A percentile compares a stretch with the other conserved stretches of the same genome.
Evolutionary conservation across 2,797 vertebrate species (phyloP).

Genomic region (Sternarchorhynchus goeldii): DNA sequence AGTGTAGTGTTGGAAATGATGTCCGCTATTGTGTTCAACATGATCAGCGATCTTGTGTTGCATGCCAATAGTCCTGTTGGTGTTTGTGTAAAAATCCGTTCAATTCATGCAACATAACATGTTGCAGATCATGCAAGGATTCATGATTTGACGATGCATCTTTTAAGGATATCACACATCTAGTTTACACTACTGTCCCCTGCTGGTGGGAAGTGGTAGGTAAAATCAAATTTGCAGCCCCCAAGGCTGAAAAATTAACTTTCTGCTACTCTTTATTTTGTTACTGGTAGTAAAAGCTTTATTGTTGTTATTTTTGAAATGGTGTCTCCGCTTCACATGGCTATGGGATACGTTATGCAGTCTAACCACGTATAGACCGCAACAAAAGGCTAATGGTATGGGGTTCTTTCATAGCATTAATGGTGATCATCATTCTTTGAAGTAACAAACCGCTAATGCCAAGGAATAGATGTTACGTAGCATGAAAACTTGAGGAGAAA

Average conservation of each 20-base stretch:
- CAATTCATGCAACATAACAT: not conserved
- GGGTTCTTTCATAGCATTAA: not conserved
- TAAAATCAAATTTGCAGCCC: not conserved
- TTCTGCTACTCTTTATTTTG: not conserved
- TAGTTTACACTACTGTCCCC: constrained; percentile 31
- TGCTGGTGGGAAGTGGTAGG: constrained; percentile 23
- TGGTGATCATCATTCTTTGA: not conserved
- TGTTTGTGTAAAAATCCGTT: not conserved
- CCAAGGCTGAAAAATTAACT: not conserved
- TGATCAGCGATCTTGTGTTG: constrained; percentile 52
- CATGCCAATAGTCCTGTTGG: constrained; percentile 52
- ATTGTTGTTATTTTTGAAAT: not conserved
- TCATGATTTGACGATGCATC: not conserved
- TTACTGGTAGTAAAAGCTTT: not conserved
- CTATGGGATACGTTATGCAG: not conserved
- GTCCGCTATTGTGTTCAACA: constrained; percentile 15
- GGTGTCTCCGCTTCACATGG: too few species aligned
- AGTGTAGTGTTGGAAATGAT: constrained; percentile 12
- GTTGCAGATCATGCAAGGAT: constrained; percentile 3
- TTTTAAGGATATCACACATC: constrained; percentile 1
- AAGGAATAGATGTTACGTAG: constrained; percentile 25
- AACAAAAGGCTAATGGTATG: not conserved
- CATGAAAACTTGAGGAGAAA: constrained; percentile 30
- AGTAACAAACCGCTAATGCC: constrained; percentile 14
- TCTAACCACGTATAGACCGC: not conserved